Percentiles rank a stretch among this genome's conserved stretches.
Conservation (phyloP, 2,113 vertebrate genomes). For the Thamnaconus septentrionalis region DNA sequence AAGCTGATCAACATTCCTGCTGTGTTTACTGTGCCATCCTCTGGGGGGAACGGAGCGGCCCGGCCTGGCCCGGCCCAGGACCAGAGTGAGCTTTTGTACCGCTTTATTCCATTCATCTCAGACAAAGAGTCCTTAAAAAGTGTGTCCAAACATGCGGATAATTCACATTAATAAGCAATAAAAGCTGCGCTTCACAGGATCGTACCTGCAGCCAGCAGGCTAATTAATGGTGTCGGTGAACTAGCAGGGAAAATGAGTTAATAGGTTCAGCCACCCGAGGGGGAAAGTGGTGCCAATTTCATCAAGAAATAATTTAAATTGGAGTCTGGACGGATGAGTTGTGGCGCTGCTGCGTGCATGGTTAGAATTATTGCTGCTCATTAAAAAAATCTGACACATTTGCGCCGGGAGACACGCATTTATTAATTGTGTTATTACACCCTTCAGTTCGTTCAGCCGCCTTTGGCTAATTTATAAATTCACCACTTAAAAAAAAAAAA, state of each 20-base stretch:
- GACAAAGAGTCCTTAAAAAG: constrained; percentile 37
- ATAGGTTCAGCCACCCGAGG: constrained; percentile 18
- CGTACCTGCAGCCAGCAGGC: constrained; percentile 38
- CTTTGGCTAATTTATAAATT: not conserved
- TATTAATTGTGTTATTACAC: constrained; percentile 4
- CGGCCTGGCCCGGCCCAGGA: not conserved
- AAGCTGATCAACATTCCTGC: constrained; percentile 75
- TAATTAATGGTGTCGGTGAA: constrained; percentile 20
- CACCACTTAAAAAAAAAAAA: no score
- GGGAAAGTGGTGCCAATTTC: not conserved
- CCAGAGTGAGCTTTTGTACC: constrained; percentile 4
- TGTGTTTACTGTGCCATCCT: constrained; percentile 65
- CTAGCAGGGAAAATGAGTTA: not conserved
- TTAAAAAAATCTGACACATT: not conserved
- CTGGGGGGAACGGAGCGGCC: constrained; percentile 35
- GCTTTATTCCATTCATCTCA: constrained; percentile 2
- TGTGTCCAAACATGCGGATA: not conserved
- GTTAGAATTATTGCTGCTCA: no score
- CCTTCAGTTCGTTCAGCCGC: not conserved
- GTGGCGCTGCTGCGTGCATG: not conserved
- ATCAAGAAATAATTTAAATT: constrained; percentile 5
- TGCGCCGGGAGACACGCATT: not conserved
- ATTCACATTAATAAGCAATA: constrained; percentile 11
- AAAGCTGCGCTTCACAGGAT: not conserved
- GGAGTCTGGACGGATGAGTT: not conserved